Conservation (phyloP, 2,888 invertebrate species). For the Archips xylosteana region DNA sequence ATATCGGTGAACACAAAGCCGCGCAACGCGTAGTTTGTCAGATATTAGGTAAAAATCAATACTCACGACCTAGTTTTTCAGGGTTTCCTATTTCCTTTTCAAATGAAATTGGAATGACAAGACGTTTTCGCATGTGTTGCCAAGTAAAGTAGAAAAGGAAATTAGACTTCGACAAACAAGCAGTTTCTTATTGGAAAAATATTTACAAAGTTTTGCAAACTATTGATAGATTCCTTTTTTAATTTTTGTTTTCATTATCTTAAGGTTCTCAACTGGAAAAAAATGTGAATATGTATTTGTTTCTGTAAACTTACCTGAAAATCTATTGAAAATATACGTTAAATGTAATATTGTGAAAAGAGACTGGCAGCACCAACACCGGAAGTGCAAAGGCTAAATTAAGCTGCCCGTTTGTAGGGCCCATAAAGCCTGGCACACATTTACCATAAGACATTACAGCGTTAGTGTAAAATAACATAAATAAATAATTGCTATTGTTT, state of each 20-base stretch:
- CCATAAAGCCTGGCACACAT: conserved; percentile 7
- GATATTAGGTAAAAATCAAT: conserved; percentile 77
- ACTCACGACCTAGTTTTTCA: conserved; percentile 75
- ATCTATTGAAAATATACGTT: neutral
- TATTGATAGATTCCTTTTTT: neutral
- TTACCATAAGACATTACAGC: neutral
- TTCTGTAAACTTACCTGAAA: neutral
- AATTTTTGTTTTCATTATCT: neutral
- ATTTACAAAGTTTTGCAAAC: neutral
- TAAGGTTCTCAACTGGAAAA: neutral
- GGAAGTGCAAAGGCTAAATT: conserved; percentile 19
- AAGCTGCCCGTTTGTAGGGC: conserved; percentile 27
- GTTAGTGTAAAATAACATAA: no score
- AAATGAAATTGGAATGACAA: conserved; percentile 65
- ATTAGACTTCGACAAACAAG: conserved; percentile 19
- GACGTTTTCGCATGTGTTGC: conserved; percentile 59
- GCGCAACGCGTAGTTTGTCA: conserved; percentile 64
- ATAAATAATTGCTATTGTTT: neutral
- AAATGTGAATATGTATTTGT: neutral
- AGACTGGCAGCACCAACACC: conserved; percentile 19
- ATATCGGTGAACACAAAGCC: conserved; percentile 51
- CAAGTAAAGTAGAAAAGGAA: conserved; percentile 41
- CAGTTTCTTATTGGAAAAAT: conserved; percentile 27
- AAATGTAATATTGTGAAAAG: neutral
- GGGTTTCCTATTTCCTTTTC: conserved; percentile 59